Evolutionary conservation across 2,113 vertebrate genomes (phyloP), one percentile per base, ranked within the genome.

Genomic region (Pseudorectes ferrugineus): DNA sequence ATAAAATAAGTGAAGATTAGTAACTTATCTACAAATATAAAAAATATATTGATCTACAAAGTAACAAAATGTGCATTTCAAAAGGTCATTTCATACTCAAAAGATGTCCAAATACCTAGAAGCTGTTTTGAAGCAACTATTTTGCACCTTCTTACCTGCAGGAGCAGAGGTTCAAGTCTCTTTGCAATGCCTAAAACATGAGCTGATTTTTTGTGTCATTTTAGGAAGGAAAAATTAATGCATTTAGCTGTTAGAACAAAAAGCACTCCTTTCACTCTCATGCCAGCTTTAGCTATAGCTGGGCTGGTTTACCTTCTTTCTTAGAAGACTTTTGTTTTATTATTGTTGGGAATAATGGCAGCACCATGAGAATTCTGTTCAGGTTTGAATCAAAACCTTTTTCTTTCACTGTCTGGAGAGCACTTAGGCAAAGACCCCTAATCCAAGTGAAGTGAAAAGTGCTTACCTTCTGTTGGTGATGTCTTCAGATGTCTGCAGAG

Each of bases 401-500:
- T 58, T 38, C n/a, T 51, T 61, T 74, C 24, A 2, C 20, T 31
- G 5, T 11, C 33, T 29, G 35, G 59, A 58, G 33, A 82, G 38
- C 51, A 52, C 24, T 72, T 59, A n/a, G 0, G 2, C 12, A 9
- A 67, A 86, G n/a, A 7, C 8, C 33, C 35, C 14, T 3, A 10
- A 46, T 8, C 45, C 14, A 19, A 9, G 18, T 3, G 36, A 79
- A 75, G 22, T 16, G 29, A 87, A 81, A 68, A 3, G 12, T 1
- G 5, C 97, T 98, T 97, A 99, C 99, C 99, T 99, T 99, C 99
- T 67, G 98, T 98, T 81, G 99, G 99, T 40, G 99, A 99, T 90
- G 99, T 99, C 95, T 98, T 99, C 98, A 99, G 98, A 96, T 98
- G 98, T 96, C 98, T 98, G 97, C 99, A 99, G 97, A 99, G 98